Evolutionary conservation across 2,888 invertebrate species (phyloP), one percentile per base, ranked within the genome.

Genomic region (Heliconius cydno): DNA sequence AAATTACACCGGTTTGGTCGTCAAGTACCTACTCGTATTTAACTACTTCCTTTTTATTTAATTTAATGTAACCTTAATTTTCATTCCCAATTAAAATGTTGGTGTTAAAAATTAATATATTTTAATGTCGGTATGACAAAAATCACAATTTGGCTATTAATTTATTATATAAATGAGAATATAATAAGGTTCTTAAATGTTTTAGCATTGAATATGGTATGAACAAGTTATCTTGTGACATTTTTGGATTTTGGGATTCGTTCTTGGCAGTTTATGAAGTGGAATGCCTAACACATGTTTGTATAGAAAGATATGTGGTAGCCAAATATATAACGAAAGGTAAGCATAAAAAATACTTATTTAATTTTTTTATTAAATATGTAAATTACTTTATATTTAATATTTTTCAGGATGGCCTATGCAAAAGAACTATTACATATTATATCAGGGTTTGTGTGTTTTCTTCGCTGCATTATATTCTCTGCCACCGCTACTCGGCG

Each of bases 301-400:
- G 94, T 82, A 90, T 95, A 74, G 95, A 95, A 85, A 89, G 95
- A 87, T 94, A 93, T 83, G 90, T 95, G 19, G 85, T 92, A 13
- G 90, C 92, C 12, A 92, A 92, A 85, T 93, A 93, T 82, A 87
- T 87, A 28, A 87, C 87, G 73, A 90, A 92, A 81, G 94, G 95
- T 95, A 90, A 87, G 85, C 74, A 66, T 15, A 22, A 28, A 22
- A 65, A 10, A 63, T 38, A 41, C 7, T 5, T 3, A 65, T 30
- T 12, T 34, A 34, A 41, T 41, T 3, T 41, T 12, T 41, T 41
- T 41, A 41, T 12, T 12, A 1, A 9, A 25, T 6, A 30, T 10
- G 2, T 52, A 15, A 34, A 30, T 52, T 1, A 5, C 12, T 30
- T 30, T 22, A 52, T 10, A 3, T 3, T 73, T 73, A 15, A 60